A percentile compares a stretch with the other conserved stretches of the same genome.
Conservation (phyloP, 2,888 invertebrate genomes). For the Smittia aterrima region DNA sequence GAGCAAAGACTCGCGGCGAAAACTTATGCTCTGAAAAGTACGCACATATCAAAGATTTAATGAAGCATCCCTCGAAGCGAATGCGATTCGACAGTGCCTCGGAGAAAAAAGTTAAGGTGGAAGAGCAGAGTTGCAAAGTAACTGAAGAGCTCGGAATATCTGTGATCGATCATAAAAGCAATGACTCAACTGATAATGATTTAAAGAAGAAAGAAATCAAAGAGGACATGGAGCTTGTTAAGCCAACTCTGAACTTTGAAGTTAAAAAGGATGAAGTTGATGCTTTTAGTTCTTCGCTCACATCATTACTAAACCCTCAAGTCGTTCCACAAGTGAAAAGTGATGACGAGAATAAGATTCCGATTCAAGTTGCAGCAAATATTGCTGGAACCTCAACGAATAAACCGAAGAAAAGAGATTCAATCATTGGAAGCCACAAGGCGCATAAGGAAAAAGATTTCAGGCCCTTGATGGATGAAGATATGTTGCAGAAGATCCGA, state of each 20-base stretch:
- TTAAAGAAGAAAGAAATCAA: not conserved
- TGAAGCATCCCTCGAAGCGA: slow-evolving; percentile 50
- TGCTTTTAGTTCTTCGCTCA: not conserved
- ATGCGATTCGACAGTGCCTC: slow-evolving; percentile 61
- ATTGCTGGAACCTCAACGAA: not conserved
- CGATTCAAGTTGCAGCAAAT: not conserved
- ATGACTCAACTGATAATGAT: slow-evolving; percentile 35
- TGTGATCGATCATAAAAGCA: slow-evolving; percentile 19
- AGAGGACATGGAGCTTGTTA: not conserved
- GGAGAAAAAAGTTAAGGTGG: slow-evolving; percentile 56
- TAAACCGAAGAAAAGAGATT: not conserved
- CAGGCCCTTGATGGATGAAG: slow-evolving; percentile 50
- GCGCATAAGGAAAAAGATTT: slow-evolving; percentile 11
- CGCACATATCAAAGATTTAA: slow-evolving; percentile 44
- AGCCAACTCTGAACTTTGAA: not conserved
- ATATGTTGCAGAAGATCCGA: slow-evolving; percentile 51
- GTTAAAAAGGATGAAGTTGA: not conserved
- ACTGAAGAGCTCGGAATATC: slow-evolving; percentile 17
- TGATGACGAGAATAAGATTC: not conserved
- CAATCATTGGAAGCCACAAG: not conserved
- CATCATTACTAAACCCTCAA: not conserved
- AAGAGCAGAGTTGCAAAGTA: not conserved
- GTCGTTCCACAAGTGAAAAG: not conserved
- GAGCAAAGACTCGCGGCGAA: slow-evolving; percentile 58
- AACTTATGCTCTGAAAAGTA: slow-evolving; percentile 48